Percentiles rank a stretch among this genome's conserved stretches.
phyloP scores from a whole-genome alignment of 2,113 vertebrate species.

The Laterallus jamaicensis region DNA sequence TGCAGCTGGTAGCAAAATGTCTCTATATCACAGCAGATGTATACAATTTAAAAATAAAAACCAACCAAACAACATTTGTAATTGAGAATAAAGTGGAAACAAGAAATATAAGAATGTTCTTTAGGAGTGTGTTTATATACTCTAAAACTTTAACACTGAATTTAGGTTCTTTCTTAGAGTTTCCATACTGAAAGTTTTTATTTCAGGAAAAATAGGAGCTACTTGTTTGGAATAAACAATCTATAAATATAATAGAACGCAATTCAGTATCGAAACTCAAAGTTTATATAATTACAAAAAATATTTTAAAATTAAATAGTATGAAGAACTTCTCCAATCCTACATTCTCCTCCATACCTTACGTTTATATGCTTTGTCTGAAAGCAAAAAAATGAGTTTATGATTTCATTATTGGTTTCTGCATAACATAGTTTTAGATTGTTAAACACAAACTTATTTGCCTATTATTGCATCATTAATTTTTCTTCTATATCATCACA shows the following conservation, averaged over 20 bases:
- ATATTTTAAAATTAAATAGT: not conserved
- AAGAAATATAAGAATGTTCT: not conserved
- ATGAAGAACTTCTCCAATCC: not conserved
- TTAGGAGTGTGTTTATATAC: not conserved
- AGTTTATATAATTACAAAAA: not conserved
- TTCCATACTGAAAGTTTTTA: not conserved
- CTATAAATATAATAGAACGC: not conserved
- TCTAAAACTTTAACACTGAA: not conserved
- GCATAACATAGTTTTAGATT: conserved; percentile 29
- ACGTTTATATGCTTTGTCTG: not conserved
- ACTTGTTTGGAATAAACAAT: not conserved
- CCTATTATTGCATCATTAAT: conserved; percentile 38
- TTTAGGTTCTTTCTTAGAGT: not conserved
- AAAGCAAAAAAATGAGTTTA: not conserved
- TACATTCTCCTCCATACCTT: not conserved
- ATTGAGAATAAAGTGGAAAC: not conserved
- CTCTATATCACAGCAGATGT: not conserved
- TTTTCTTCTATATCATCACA: conserved; percentile 22
- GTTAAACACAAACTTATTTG: conserved; percentile 46
- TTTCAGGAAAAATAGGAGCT: not conserved
- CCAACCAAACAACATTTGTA: not conserved
- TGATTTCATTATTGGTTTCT: conserved; percentile 30
- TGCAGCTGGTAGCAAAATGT: not conserved
- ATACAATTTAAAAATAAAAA: not conserved
- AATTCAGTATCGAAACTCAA: not conserved